Evolutionary conservation across 2,797 vertebrate species (phyloP).

Genomic region (Rhabdophis nuchalis): DNA sequence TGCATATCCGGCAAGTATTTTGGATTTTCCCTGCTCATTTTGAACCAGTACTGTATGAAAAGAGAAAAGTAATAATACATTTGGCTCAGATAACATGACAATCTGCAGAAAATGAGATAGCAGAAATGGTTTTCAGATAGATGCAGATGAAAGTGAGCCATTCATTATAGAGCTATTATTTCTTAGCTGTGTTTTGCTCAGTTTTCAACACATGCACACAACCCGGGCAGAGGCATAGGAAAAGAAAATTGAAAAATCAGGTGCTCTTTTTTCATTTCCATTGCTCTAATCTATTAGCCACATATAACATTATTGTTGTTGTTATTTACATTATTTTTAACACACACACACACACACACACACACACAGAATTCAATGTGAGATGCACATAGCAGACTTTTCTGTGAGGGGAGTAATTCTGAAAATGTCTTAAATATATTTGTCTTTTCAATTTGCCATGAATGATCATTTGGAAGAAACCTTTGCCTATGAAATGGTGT

Average conservation of each 20-base stretch:
- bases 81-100: slow-evolving; percentile 37
- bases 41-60: slow-evolving; percentile 15
- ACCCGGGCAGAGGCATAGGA: background rate
- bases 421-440: background rate
- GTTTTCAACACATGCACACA: background rate
- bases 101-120: slow-evolving; percentile 23
- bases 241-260: slow-evolving; percentile 11
- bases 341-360: background rate
- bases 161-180: slow-evolving; percentile 13
- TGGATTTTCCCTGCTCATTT: slow-evolving; percentile 37
- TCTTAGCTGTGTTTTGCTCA: slow-evolving; percentile 15
- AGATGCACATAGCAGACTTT: background rate
- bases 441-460: background rate
- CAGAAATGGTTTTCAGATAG: slow-evolving; percentile 44
- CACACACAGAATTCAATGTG: background rate
- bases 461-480: background rate
- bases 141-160: slow-evolving; percentile 29
- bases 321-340: slow-evolving; percentile 9
- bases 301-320: background rate
- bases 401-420: background rate
- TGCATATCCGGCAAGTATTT: slow-evolving; percentile 17
- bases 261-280: slow-evolving; percentile 21
- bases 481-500: background rate
- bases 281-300: slow-evolving; percentile 7
- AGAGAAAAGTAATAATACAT: slow-evolving; percentile 31